Base-by-base conservation (phyloP, 1,140 invertebrate species). In the Drosophila guanche region DNA sequence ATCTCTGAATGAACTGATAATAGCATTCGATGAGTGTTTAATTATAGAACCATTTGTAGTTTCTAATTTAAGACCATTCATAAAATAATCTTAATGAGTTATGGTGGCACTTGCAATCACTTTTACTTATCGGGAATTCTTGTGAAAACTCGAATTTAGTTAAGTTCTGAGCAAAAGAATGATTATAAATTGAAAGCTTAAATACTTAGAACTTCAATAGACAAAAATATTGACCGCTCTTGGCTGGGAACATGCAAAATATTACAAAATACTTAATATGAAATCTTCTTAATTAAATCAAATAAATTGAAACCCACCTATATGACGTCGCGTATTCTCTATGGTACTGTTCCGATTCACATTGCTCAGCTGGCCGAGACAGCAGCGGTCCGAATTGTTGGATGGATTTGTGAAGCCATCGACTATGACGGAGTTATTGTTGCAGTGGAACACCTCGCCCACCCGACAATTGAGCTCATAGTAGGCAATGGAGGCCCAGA, bases 281-380 rank as follows among this genome's bases (percentile, higher is more conserved):
- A 3, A 33, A 33, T 0, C 8, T 29, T 6, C 5, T 10, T 37
- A 37, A 37, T 10, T 27, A 27, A 3, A 37, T 4, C 29, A 7
- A 0, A 37, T 37, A 2, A 10, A 37, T 1, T 4, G n/a, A 12
- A 2, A 41, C 94, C 97, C 98, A 23, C 98, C 98, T 92, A 99
- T 99, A 91, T 99, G 98, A 86, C 97, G 94, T 73, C 98, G 94
- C 5, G 98, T 99, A 90, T 99, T 99, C 92, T 99, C 98, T 77
- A 99, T 99, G 2, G 98, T 99, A n/a, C 97, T 98, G 92, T 99
- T 99, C 66, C 98, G 94, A 92, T 99, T 99, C 23, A 99, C 98
- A 92, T 99, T 99, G 45, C 97, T 98, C 58, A 99, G 92, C 70
- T 99, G 96, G 0, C 98, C 98, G 4, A 99, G 94, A 89, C 98